Base-by-base conservation (phyloP, 2,888 invertebrate species). In the Polydrusus pterygomalis region DNA sequence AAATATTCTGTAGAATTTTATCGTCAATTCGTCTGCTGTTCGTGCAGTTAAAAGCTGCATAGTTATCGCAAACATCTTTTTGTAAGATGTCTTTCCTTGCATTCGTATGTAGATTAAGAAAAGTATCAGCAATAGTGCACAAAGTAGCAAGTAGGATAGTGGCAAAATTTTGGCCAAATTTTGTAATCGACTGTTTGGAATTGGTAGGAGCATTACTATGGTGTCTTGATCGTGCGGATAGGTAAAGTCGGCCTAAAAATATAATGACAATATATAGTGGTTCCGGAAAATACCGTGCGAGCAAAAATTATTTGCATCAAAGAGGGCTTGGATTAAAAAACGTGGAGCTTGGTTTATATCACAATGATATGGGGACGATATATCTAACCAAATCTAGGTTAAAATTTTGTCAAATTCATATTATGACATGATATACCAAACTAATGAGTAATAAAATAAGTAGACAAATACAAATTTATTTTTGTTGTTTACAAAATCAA, bases 171-270 rank as follows among this genome's bases (percentile, higher is more conserved):
- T 25, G 7, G 34, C 10, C 6, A 70, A 11, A 47, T 56, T 56
- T 38, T 49, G 54, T 3, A 18, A 15, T 5, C 49, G 5, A 1
- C 20, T 10, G 10, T 18, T n/a, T 34, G 64, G 34, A 8, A 70
- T 18, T 18, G 75, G 67, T 17, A 75, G 58, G 9, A 60, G 17
- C 10, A 75, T 62, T 17, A 71, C 13, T 13, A 71, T 1, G 6
- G 40, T n/a, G 30, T 70, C 71, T 40, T n/a, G 18, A 1, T 67
- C 62, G 15, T 75, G 75, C 5, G 62, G 51, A 34, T 60, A 58
- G 8, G 70, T 75, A 40, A 67, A 49, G 20, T 75, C 71, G 17
- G 30, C 51, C 75, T 75, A 58, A 68, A 75, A 70, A 15, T 25
- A 17, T 25, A 17, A 45, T 47, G 2, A n/a, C 8, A 64, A 47